These are phyloP conservation scores for Orthonevra nobilis DNA, from an alignment of 2,888 invertebrate species.

Conservation along the genomic window DNA sequence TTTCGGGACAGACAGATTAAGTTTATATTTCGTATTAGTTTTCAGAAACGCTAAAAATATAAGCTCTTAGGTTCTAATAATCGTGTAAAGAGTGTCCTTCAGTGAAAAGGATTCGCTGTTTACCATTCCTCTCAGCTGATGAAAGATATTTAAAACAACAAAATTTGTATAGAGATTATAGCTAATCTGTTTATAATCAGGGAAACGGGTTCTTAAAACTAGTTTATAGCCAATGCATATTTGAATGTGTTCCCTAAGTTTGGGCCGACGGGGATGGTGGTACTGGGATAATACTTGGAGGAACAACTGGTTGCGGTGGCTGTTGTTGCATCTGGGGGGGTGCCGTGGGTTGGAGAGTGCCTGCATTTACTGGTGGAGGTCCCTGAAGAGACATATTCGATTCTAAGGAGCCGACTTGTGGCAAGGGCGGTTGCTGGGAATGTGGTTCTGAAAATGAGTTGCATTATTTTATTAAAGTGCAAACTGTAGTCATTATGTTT, in stretches of 20 bases:
- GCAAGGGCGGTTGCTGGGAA: slow-evolving; percentile 60
- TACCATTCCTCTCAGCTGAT: slow-evolving; percentile 13
- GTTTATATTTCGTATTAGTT: slow-evolving; percentile 45
- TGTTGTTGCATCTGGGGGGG: slow-evolving; percentile 74
- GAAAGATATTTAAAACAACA: slow-evolving; percentile 7
- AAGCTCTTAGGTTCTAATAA: slow-evolving; percentile 8
- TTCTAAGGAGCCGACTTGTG: slow-evolving; percentile 64
- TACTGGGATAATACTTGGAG: slow-evolving; percentile 80
- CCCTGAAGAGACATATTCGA: slow-evolving; percentile 72
- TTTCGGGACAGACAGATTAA: no score
- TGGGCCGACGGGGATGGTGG: slow-evolving; percentile 74
- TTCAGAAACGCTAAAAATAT: slow-evolving; percentile 35
- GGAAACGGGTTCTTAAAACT: slow-evolving; percentile 50
- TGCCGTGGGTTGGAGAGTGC: slow-evolving; percentile 79
- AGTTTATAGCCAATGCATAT: slow-evolving; percentile 50
- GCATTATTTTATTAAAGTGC: no score
- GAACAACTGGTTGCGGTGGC: slow-evolving; percentile 75
- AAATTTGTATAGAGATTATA: slow-evolving; percentile 16
- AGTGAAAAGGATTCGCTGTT: slow-evolving; percentile 17
- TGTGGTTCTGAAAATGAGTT: slow-evolving; percentile 43
- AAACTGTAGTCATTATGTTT: background rate
- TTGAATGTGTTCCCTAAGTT: slow-evolving; percentile 24
- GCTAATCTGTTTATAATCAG: slow-evolving; percentile 23
- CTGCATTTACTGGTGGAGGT: slow-evolving; percentile 76
- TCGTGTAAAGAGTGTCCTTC: no score